Evolutionary conservation across 2,113 vertebrate species (phyloP).

Genomic region (Pica pica): DNA sequence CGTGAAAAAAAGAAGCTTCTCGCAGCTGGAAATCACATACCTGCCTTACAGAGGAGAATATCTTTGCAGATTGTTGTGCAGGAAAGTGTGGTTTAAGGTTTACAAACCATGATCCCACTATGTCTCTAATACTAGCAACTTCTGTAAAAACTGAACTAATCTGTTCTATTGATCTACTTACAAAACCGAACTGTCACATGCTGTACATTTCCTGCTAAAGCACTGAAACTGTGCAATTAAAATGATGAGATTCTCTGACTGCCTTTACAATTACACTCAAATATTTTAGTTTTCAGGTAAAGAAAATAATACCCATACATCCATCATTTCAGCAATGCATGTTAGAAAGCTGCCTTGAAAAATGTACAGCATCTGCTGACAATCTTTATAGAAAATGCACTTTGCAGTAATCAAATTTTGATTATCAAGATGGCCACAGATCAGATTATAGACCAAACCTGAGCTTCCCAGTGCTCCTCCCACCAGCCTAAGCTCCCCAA

Average conservation of each 20-base stretch:
- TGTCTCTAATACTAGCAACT: background rate
- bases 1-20: background rate
- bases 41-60: background rate
- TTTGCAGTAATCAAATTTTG: background rate
- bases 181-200: constrained; percentile 18
- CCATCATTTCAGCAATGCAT: background rate
- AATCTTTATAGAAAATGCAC: background rate
- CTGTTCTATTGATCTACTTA: constrained; percentile 32
- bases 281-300: background rate
- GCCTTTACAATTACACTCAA: background rate
- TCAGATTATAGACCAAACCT: background rate
- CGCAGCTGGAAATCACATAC: constrained; percentile 24
- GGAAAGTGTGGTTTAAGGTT: constrained; percentile 48
- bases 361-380: background rate
- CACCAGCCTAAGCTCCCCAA: background rate
- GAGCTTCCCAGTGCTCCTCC: background rate
- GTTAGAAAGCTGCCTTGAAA: background rate
- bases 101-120: constrained; percentile 11
- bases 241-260: background rate
- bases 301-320: background rate
- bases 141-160: constrained; percentile 35
- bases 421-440: background rate
- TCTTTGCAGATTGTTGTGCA: constrained; percentile 37
- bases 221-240: background rate
- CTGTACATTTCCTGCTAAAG: constrained; percentile 22